Evolutionary conservation across 2,888 invertebrate genomes (phyloP).

Genomic region (Agrotis segetum): DNA sequence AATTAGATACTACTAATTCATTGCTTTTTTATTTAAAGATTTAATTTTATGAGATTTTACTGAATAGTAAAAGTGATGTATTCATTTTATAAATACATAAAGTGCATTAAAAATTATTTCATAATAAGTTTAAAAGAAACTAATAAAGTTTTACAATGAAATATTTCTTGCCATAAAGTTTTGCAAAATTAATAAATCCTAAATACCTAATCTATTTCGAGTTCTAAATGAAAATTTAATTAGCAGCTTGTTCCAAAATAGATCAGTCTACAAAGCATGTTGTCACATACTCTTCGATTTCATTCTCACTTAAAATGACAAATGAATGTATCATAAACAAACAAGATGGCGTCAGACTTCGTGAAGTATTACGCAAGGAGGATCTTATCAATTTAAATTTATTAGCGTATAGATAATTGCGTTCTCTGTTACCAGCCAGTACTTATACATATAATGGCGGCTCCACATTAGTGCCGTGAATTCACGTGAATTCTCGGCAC

Average conservation of each 20-base stretch:
- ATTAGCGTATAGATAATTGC: slow-evolving; percentile 44
- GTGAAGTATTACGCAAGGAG: slow-evolving; percentile 36
- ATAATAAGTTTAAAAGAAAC: no score
- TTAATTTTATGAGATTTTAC: background rate
- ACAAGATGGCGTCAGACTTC: slow-evolving; percentile 12
- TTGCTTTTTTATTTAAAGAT: background rate
- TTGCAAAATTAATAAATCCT: background rate
- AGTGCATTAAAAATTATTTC: no score
- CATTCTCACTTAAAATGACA: slow-evolving; percentile 29
- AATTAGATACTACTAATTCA: background rate
- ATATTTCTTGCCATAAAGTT: no score
- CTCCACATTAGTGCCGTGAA: no score
- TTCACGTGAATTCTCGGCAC: no score
- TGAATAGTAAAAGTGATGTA: background rate
- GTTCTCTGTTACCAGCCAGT: slow-evolving; percentile 12
- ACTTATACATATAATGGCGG: no score
- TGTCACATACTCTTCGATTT: slow-evolving; percentile 13
- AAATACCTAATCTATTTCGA: background rate
- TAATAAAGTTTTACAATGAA: no score
- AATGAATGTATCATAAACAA: slow-evolving; percentile 8
- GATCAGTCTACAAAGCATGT: slow-evolving; percentile 5
- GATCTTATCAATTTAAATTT: slow-evolving; percentile 29
- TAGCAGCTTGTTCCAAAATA: slow-evolving; percentile 7
- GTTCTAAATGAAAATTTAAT: background rate
- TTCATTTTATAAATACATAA: background rate